These are phyloP conservation scores for Platycheirus rosarum DNA, from an alignment of 2,888 invertebrate genomes.

Conservation along the genomic window DNA sequence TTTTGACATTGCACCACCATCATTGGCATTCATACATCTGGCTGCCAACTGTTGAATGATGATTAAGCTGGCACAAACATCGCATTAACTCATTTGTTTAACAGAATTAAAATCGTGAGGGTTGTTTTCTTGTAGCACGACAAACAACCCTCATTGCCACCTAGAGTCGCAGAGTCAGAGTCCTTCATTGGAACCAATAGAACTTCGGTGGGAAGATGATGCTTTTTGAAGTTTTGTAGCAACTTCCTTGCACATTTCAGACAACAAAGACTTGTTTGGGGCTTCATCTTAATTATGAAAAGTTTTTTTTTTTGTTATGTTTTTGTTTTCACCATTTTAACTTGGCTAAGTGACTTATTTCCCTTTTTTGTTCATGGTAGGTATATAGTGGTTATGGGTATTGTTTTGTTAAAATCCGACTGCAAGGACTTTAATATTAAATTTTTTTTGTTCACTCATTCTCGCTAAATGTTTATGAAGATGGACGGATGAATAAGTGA, in stretches of 20 bases:
- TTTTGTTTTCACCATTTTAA: conserved; percentile 31
- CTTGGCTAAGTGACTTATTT: conserved; percentile 69
- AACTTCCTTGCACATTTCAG: conserved; percentile 48
- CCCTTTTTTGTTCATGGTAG: conserved; percentile 31
- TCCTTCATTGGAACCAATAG: neutral
- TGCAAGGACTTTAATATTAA: conserved; percentile 48
- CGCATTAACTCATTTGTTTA: conserved; percentile 69
- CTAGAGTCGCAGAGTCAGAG: neutral
- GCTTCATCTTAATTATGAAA: conserved; percentile 70
- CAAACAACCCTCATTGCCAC: conserved; percentile 12
- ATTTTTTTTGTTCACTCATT: conserved; percentile 18
- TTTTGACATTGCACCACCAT: conserved; percentile 53
- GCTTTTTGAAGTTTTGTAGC: conserved; percentile 45
- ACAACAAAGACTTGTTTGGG: conserved; percentile 63
- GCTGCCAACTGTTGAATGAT: conserved; percentile 69
- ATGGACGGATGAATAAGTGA: conserved; percentile 42
- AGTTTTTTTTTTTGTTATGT: conserved; percentile 26
- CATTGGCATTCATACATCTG: conserved; percentile 37
- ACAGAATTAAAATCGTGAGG: conserved; percentile 43
- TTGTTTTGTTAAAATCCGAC: conserved; percentile 72
- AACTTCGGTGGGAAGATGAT: conserved; percentile 5
- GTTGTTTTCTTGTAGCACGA: conserved; percentile 16
- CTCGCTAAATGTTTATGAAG: conserved; percentile 43
- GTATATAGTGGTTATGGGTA: conserved; percentile 31
- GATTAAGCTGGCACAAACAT: conserved; percentile 68